phyloP scores from a whole-genome alignment of 1,140 invertebrate genomes.

The Drosophila orosa region DNA sequence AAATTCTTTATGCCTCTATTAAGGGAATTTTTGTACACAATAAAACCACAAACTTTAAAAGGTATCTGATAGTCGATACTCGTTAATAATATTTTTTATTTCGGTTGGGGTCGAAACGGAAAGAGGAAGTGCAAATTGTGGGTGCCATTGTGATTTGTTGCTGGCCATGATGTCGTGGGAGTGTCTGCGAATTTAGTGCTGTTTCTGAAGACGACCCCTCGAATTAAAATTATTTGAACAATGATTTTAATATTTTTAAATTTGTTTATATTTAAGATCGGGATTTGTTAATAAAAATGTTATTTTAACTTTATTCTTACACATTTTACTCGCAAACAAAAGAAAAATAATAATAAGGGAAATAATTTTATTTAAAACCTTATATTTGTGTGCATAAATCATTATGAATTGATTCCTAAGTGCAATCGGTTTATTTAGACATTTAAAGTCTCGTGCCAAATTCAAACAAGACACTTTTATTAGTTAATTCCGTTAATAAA shows the following conservation, averaged over 20 bases:
- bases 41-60: too few species aligned
- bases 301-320: not conserved
- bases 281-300: too few species aligned
- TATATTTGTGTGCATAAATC: not conserved
- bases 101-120: not conserved
- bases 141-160: conserved; percentile 68
- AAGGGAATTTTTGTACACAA: not conserved
- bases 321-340: not conserved
- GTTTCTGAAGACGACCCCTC: not conserved
- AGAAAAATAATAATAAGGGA: not conserved
- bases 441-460: not conserved
- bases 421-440: not conserved
- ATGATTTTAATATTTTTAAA: not conserved
- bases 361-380: not conserved
- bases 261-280: not conserved
- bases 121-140: conserved; percentile 41
- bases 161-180: conserved; percentile 13
- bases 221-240: not conserved
- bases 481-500: conserved; percentile 21
- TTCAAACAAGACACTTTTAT: not conserved
- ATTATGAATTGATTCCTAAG: not conserved
- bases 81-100: not conserved
- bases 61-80: not conserved
- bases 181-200: conserved; percentile 20
- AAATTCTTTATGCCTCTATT: not conserved